Evolutionary conservation across 2,797 vertebrate genomes (phyloP), one percentile per base, ranked within the genome.

Genomic region (Vultur gryphus): DNA sequence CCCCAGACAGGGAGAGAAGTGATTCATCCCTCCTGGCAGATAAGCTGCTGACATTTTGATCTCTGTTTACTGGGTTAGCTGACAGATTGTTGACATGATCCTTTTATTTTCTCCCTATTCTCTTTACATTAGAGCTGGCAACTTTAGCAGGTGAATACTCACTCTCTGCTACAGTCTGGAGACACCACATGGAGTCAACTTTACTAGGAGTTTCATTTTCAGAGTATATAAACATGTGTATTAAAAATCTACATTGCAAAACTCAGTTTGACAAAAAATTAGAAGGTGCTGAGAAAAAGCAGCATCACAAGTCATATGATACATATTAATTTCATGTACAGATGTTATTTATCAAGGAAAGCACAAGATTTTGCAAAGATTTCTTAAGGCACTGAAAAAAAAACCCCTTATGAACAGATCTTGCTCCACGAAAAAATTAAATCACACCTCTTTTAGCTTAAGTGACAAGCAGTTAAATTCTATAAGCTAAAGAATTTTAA

Each of bases 1-100:
- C 46, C 49, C 37, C 82, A 90, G 87, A 90, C 73, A 82, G 43
- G 11, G 43, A 89, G 58, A 89, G 58, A 70, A 95, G 81, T 69
- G 85, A 90, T 88, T 94, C 77, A 95, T 84, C 51, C 57, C 75
- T 84, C 18, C 70, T 49, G 72, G 81, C 94, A 90, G 58, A 89
- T 6, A 81, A 90, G 52, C 64, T 80, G 70, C 65, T 90, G 94
- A 93, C 91, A 93, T 90, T 95, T 96, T 76, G 43, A 64, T 93
- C 51, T 85, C 89, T 85, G 24, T 90, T 87, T 88, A 57, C 73
- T 83, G 85, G 67, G 11, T 80, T 84, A 90, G 85, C 64, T 90
- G 92, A 84, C 54, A 90, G 91, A 93, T n/a, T 81, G 76, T 81
- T 93, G 72, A 91, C 93, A 92, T 13, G 52, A 92, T 79, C 75